phyloP scores from a whole-genome alignment of 2,113 vertebrate genomes.

The Trochalopteron elliotii region DNA sequence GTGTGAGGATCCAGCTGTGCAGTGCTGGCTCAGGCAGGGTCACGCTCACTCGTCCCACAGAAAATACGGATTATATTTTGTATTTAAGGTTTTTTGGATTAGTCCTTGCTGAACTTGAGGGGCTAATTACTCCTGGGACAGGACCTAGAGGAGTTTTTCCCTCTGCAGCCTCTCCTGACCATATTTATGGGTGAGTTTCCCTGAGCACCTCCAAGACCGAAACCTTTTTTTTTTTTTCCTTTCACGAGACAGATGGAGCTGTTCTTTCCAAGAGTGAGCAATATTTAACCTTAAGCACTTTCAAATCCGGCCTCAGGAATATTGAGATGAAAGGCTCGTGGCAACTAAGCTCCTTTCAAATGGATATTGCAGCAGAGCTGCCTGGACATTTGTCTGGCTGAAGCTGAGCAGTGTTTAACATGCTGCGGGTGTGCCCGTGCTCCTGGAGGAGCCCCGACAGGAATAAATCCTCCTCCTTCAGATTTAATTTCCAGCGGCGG shows the following conservation, averaged over 20 bases:
- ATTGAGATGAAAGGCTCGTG: slow-evolving; percentile 63
- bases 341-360: slow-evolving; percentile 61
- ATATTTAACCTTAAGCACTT: slow-evolving; percentile 69
- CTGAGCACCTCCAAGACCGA: slow-evolving; percentile 40
- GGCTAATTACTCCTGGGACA: background rate
- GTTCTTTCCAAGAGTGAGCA: slow-evolving; percentile 64
- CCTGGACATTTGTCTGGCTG: slow-evolving; percentile 48
- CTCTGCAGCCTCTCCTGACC: background rate
- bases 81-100: background rate
- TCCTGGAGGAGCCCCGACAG: slow-evolving; percentile 34
- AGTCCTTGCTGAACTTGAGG: background rate
- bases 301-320: slow-evolving; percentile 64
- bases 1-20: background rate
- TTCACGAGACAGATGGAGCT: slow-evolving; percentile 45
- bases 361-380: slow-evolving; percentile 52
- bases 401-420: slow-evolving; percentile 40
- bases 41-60: rapidly evolving
- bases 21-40: background rate
- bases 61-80: background rate
- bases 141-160: background rate
- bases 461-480: slow-evolving; percentile 58
- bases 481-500: slow-evolving; percentile 9
- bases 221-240: slow-evolving; percentile 31
- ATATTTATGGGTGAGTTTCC: background rate
- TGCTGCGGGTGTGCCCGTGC: background rate